Percentiles rank a stretch among this genome's conserved stretches.
Evolutionary conservation across 2,797 vertebrate species (phyloP).

Genomic region (Lindbergichthys nudifrons): DNA sequence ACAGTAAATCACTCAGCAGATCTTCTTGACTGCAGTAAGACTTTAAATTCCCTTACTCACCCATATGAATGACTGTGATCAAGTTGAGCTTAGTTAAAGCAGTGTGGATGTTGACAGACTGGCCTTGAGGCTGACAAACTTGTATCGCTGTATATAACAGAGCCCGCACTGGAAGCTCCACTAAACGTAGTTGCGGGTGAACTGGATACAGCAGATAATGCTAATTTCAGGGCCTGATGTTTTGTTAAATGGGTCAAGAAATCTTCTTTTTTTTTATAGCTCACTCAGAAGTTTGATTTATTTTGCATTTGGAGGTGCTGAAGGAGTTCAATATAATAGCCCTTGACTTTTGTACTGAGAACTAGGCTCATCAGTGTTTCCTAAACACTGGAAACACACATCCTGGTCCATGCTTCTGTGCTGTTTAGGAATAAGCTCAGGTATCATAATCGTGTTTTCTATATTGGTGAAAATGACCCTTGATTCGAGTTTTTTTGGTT

Average conservation of each 20-base stretch:
- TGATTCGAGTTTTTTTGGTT: background rate
- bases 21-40: background rate
- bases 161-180: slow-evolving; percentile 3
- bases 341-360: background rate
- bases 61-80: background rate
- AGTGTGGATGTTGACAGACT: slow-evolving; percentile 7
- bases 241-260: slow-evolving; percentile 6
- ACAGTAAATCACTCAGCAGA: background rate
- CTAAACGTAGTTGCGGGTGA: background rate
- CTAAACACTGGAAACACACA: background rate
- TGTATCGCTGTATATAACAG: background rate
- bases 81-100: background rate
- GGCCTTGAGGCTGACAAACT: background rate
- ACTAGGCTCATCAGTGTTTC: background rate
- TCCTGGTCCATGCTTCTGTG: background rate
- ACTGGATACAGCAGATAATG: background rate
- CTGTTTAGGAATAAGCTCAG: background rate
- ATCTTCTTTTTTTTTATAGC: background rate
- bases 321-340: background rate
- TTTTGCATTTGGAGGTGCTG: background rate
- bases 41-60: background rate
- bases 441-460: background rate
- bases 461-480: background rate
- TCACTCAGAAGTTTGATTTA: background rate
- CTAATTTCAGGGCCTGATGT: background rate